Conservation (phyloP, 2,888 invertebrate genomes). For the Agrotis clavis region DNA sequence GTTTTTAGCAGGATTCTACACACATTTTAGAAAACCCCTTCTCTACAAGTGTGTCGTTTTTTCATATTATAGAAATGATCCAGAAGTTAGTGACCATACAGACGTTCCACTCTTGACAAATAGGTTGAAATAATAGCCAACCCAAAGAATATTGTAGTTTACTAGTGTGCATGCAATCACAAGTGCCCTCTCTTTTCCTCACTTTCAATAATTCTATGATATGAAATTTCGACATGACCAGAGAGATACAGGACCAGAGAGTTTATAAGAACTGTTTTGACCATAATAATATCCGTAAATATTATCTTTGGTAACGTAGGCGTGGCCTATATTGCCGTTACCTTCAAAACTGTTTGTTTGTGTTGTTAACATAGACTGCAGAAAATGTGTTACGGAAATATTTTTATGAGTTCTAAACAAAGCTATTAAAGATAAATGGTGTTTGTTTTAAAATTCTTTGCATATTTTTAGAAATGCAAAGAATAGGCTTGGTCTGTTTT, state of each 20-base stretch:
- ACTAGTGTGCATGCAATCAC: too few species aligned
- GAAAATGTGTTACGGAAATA: slow-evolving; percentile 34
- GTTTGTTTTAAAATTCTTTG: slow-evolving; percentile 49
- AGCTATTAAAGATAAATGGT: slow-evolving; percentile 52
- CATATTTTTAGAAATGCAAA: slow-evolving; percentile 37
- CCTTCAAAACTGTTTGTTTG: slow-evolving; percentile 6
- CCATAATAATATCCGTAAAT: too few species aligned
- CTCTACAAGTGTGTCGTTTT: too few species aligned
- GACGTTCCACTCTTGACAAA: not conserved
- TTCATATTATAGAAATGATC: not conserved
- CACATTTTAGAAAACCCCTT: too few species aligned
- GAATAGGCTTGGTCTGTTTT: slow-evolving; percentile 43
- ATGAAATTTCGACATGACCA: too few species aligned
- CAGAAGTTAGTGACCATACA: not conserved
- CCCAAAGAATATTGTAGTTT: too few species aligned
- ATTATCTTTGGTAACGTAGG: not conserved
- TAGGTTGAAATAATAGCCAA: not conserved
- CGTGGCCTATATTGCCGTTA: not conserved
- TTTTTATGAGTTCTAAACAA: slow-evolving; percentile 52
- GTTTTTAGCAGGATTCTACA: too few species aligned
- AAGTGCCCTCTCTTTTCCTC: too few species aligned
- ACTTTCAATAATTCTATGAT: too few species aligned
- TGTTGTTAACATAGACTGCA: slow-evolving; percentile 1
- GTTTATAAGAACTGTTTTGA: not conserved
- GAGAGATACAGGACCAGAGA: too few species aligned